A percentile compares a stretch with the other conserved stretches of the same genome.
Evolutionary conservation across 2,797 vertebrate genomes (phyloP).

Genomic region (Crenuchus spilurus): DNA sequence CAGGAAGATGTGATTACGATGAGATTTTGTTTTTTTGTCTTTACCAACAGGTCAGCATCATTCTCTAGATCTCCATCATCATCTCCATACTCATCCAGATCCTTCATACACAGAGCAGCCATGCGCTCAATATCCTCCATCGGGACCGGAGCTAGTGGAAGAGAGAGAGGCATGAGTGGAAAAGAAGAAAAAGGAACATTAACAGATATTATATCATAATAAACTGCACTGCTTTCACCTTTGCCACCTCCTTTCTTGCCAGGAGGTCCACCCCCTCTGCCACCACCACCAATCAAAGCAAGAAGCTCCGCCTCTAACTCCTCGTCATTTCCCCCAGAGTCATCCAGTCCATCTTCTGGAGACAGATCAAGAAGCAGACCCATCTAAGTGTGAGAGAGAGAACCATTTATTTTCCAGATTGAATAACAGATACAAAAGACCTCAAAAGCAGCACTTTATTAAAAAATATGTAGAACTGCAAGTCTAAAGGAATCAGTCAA

Average conservation of each 20-base stretch:
- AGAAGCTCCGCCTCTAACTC: constrained; percentile 89
- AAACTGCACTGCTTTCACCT: constrained; percentile 67
- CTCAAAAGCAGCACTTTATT: too few relatives aligned
- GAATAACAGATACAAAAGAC: too few relatives aligned
- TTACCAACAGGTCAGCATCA: constrained; percentile 89
- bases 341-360: constrained; percentile 76
- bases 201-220: not conserved
- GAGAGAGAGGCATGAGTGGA: not conserved
- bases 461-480: too few relatives aligned
- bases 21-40: too few relatives aligned
- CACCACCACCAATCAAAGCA: constrained; percentile 80
- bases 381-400: constrained; percentile 73
- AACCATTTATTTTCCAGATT: too few relatives aligned
- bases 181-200: not conserved
- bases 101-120: constrained; percentile 91
- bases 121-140: constrained; percentile 91
- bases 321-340: constrained; percentile 74
- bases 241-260: constrained; percentile 74
- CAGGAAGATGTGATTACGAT: too few relatives aligned
- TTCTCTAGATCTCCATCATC: constrained; percentile 82
- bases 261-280: constrained; percentile 66
- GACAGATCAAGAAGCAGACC: constrained; percentile 86
- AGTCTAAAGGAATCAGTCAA: too few relatives aligned
- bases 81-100: constrained; percentile 81
- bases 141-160: constrained; percentile 76